Evolutionary conservation across 2,888 invertebrate species (phyloP).

Genomic region (Dynastes maya): DNA sequence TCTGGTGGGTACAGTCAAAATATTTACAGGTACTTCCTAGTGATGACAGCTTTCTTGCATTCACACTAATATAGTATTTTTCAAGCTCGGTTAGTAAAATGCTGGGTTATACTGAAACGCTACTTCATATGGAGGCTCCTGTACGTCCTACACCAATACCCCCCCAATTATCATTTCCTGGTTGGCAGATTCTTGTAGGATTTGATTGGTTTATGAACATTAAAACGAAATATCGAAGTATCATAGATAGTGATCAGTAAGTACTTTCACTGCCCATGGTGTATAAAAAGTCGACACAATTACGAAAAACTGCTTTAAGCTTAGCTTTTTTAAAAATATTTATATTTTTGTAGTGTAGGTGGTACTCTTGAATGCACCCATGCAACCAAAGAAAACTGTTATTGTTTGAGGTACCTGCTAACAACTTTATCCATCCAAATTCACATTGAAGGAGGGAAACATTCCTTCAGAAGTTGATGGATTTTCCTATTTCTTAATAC

Average conservation of each 20-base stretch:
- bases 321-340: too few relatives aligned
- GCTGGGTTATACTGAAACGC: slow-evolving; percentile 63
- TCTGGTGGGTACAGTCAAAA: slow-evolving; percentile 70
- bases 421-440: too few relatives aligned
- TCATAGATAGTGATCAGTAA: slow-evolving; percentile 74
- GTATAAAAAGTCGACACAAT: too few relatives aligned
- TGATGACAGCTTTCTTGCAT: too few relatives aligned
- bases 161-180: slow-evolving; percentile 72
- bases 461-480: too few relatives aligned
- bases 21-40: slow-evolving; percentile 65
- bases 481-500: too few relatives aligned
- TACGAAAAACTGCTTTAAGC: too few relatives aligned
- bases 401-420: too few relatives aligned
- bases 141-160: slow-evolving; percentile 69
- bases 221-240: slow-evolving; percentile 70
- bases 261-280: slow-evolving; percentile 56
- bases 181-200: slow-evolving; percentile 69
- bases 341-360: too few relatives aligned
- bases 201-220: slow-evolving; percentile 73
- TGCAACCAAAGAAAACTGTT: too few relatives aligned
- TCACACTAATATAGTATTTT: slow-evolving; percentile 4
- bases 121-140: slow-evolving; percentile 66
- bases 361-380: too few relatives aligned
- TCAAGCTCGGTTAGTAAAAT: slow-evolving; percentile 53
- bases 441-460: too few relatives aligned